phyloP scores from a whole-genome alignment of 2,113 vertebrate species.

The Anarrhichthys ocellatus region DNA sequence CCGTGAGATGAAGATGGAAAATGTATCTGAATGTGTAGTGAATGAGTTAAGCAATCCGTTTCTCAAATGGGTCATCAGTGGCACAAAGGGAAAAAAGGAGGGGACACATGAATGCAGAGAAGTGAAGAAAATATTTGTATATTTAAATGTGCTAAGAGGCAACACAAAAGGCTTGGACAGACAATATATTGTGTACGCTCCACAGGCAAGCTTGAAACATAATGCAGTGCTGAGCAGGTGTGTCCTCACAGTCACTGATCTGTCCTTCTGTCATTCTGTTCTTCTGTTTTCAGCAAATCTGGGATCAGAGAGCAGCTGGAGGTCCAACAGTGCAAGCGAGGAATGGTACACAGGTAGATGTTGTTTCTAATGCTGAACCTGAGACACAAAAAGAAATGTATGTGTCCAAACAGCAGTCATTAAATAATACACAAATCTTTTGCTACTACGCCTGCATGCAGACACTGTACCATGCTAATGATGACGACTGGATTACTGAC shows the following conservation, averaged over 20 bases:
- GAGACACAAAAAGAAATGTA: no score
- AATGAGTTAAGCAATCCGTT: not conserved
- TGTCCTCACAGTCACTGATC: not conserved
- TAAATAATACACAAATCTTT: not conserved
- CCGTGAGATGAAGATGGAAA: not conserved
- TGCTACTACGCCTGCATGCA: not conserved
- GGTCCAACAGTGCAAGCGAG: constrained; percentile 72
- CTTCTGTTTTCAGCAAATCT: constrained; percentile 35
- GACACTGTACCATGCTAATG: not conserved
- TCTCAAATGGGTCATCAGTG: not conserved
- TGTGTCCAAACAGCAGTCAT: not conserved
- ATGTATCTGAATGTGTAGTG: not conserved
- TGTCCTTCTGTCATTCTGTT: not conserved
- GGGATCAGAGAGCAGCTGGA: constrained; percentile 20
- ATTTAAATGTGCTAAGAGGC: not conserved
- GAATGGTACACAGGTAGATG: constrained; percentile 64
- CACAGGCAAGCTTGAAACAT: no score
- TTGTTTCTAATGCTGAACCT: not conserved
- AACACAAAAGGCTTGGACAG: not conserved
- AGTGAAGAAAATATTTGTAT: not conserved
- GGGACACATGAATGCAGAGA: not conserved
- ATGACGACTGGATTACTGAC: no score
- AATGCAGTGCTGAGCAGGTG: no score
- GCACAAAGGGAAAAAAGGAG: not conserved
- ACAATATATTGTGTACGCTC: no score